Evolutionary conservation across 2,113 vertebrate genomes (phyloP), one percentile per base, ranked within the genome.

Genomic region (Chionomys nivalis): DNA sequence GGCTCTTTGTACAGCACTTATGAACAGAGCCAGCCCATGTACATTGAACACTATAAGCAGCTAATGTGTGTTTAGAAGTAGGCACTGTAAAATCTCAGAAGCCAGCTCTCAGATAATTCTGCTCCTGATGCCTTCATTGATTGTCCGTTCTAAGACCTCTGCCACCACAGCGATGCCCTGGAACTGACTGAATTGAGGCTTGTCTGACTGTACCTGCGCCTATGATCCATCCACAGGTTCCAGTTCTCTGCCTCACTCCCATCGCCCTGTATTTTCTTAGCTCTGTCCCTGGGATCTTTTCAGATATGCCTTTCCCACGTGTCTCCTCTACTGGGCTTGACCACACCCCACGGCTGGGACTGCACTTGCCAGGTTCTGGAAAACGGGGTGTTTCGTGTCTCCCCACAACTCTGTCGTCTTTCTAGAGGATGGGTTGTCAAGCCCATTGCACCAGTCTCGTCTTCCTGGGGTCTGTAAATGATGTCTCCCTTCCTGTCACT

Each of bases 231-330:
- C n/a, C 36, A 33, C 1, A 7, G 81, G 5, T 2, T 11, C 28
- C 0, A 19, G 65, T 21, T 52, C 39, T 79, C 24, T 39, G 3
- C 33, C 33, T 73, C 0, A 1, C 5, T 19, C 72, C 42, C 0
- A 6, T 7, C 3, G 23, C 7, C n/a, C 11, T 21, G 12, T 10
- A 5, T 8, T 55, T n/a, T 9, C 4, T 55, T 31, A 55, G 47
- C 73, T n/a, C 44, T 65, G 19, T 70, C 16, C 23, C 14, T 0
- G 10, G 2, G 12, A 11, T 44, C 7, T 36, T 12, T 2, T 7
- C 3, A 55, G 61, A 73, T 72, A 82, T 49, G 13, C 23, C 73
- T 73, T 58, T 10, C 49, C 23, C 1, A 1, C 1, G 33, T 7
- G 31, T 28, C 21, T 65, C 14, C 12, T 79, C 42, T 92, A 23